Evolutionary conservation across 2,113 vertebrate genomes (phyloP).

Genomic region (Podilymbus podiceps): DNA sequence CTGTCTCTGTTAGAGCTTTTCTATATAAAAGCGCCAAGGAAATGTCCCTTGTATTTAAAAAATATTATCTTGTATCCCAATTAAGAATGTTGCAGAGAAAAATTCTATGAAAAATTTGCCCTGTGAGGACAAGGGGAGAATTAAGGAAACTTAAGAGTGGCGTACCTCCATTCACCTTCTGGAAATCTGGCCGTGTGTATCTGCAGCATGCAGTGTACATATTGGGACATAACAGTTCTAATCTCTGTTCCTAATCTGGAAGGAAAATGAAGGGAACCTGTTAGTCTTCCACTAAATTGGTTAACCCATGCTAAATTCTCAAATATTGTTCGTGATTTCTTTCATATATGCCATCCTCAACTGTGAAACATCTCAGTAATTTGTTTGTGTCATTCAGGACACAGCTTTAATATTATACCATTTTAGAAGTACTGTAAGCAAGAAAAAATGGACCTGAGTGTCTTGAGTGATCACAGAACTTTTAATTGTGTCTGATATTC

Average conservation of each 20-base stretch:
- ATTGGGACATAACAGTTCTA: neutral
- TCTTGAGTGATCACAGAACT: neutral
- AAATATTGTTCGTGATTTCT: neutral
- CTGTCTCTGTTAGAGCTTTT: neutral
- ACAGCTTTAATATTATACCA: neutral
- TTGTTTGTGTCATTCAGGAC: neutral
- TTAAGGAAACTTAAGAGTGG: neutral
- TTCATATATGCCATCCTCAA: neutral
- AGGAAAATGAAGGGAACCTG: neutral
- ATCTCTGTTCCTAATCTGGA: neutral
- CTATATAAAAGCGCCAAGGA: neutral
- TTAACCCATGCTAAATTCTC: neutral
- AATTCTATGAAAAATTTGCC: neutral
- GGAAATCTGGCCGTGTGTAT: neutral
- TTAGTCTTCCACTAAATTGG: neutral
- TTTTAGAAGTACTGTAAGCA: neutral
- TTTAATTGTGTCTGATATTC: neutral
- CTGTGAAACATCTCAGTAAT: neutral
- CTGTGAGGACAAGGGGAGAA: neutral
- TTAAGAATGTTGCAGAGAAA: neutral
- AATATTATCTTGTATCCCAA: neutral
- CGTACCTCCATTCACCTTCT: neutral
- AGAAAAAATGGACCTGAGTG: neutral
- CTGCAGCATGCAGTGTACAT: neutral
- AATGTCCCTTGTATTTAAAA: neutral